These are phyloP conservation scores for Polydesmus complanatus DNA, from an alignment of 2,888 invertebrate genomes.

Conservation along the genomic window DNA sequence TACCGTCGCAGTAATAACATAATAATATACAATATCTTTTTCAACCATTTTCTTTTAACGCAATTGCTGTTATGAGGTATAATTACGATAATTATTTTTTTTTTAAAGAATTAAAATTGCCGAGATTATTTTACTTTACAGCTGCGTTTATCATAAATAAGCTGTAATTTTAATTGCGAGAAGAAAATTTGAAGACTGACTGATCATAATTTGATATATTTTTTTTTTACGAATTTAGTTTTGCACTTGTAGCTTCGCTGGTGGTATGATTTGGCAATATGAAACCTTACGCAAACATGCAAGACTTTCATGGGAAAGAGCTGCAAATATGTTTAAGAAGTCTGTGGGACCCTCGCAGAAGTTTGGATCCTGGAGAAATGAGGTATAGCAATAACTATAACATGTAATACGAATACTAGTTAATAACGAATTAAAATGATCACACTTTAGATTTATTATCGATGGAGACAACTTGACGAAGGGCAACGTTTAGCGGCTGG, in stretches of 20 bases:
- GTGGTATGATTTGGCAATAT: slow-evolving; percentile 77
- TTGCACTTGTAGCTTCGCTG: slow-evolving; percentile 51
- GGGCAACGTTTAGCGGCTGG: slow-evolving; percentile 66
- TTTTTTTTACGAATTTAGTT: slow-evolving; percentile 39
- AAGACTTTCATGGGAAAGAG: slow-evolving; percentile 1
- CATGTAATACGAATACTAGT: too few species aligned
- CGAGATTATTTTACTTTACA: too few species aligned
- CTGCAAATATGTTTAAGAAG: not conserved
- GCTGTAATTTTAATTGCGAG: not conserved
- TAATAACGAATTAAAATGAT: not conserved
- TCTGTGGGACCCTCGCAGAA: not conserved
- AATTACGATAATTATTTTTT: too few species aligned
- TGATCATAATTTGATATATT: not conserved
- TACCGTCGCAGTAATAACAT: not conserved
- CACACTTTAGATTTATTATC: not conserved
- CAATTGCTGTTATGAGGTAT: too few species aligned
- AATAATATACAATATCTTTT: too few species aligned
- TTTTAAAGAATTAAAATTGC: too few species aligned
- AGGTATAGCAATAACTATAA: slow-evolving; percentile 2
- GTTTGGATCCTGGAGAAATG: not conserved
- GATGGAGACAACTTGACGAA: slow-evolving; percentile 58
- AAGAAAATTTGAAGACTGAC: too few species aligned
- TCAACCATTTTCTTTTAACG: too few species aligned
- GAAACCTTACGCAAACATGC: slow-evolving; percentile 42
- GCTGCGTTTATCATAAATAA: not conserved